Percentiles rank a stretch among this genome's conserved stretches.
Conservation (phyloP, 2,113 vertebrate genomes). For the Cynocephalus volans region DNA sequence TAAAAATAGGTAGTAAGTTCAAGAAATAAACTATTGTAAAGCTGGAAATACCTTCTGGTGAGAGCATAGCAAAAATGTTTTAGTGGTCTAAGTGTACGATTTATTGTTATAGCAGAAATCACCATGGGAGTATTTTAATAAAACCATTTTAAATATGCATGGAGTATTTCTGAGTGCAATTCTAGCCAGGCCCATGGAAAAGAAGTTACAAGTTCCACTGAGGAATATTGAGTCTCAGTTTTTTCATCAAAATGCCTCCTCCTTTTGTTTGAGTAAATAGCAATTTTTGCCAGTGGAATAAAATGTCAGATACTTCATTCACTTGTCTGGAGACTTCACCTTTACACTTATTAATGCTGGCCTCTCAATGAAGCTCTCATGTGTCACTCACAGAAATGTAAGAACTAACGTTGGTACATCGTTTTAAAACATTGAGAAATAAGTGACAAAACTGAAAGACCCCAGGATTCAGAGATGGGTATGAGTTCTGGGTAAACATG, state of each 20-base stretch:
- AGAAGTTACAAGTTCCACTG: background rate
- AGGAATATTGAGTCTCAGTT: background rate
- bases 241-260: background rate
- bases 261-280: accelerated
- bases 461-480: background rate
- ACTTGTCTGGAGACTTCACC: background rate
- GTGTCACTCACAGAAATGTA: background rate
- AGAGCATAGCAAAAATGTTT: background rate
- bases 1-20: background rate
- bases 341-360: too few species aligned
- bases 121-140: background rate
- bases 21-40: background rate
- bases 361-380: too few species aligned
- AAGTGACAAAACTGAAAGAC: too few species aligned
- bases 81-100: background rate
- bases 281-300: background rate
- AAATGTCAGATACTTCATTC: accelerated
- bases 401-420: too few species aligned
- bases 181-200: background rate
- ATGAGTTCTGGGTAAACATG: background rate
- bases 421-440: background rate
- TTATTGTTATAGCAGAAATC: background rate
- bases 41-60: background rate
- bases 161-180: too few species aligned
- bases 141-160: background rate